phyloP scores from a whole-genome alignment of 2,888 invertebrate genomes.

The Stenotaenia linearis region DNA sequence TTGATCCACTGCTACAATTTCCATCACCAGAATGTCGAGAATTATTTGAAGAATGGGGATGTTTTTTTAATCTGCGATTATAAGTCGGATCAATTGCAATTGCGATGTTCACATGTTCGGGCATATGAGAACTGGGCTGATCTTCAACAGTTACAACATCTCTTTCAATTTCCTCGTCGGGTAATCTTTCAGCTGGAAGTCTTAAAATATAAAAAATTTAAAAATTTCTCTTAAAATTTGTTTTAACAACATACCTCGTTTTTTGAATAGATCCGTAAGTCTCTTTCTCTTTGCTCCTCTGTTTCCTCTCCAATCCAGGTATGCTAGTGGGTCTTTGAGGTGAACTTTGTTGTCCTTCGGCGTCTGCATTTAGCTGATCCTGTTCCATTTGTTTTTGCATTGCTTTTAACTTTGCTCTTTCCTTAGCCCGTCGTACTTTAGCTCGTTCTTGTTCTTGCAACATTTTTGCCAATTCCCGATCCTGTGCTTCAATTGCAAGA shows the following conservation, averaged over 20 bases:
- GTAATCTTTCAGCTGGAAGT: background rate
- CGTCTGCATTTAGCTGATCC: constrained; percentile 30
- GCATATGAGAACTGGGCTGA: background rate
- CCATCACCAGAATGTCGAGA: background rate
- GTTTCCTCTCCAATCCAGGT: background rate
- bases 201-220: background rate
- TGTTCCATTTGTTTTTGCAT: constrained; percentile 24
- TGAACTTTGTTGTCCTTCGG: constrained; percentile 26
- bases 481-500: constrained; percentile 71
- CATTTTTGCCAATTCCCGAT: constrained; percentile 68
- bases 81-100: constrained; percentile 64
- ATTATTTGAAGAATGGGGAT: background rate
- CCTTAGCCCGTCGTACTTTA: constrained; percentile 63
- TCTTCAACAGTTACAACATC: background rate
- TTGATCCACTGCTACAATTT: constrained; percentile 27
- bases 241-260: background rate
- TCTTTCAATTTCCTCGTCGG: background rate
- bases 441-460: constrained; percentile 69
- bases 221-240: background rate
- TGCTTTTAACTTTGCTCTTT: constrained; percentile 59
- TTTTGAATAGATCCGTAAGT: background rate
- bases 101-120: constrained; percentile 54
- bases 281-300: background rate
- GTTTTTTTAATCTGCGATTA: constrained; percentile 42
- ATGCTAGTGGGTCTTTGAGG: background rate